Conservation (phyloP, 2,888 invertebrate species). For the Mesoligia furuncula region DNA sequence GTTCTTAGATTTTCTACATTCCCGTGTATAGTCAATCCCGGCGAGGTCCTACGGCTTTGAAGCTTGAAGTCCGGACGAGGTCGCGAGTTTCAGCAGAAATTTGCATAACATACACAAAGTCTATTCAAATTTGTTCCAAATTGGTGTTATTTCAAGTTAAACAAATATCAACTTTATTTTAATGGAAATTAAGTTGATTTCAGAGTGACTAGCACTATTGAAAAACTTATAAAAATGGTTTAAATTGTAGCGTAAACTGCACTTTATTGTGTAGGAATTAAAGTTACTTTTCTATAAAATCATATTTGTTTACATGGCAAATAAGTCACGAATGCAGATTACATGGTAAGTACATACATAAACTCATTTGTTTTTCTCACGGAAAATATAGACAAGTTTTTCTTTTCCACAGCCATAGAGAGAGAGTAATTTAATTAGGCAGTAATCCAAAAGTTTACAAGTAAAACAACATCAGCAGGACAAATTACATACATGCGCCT, state of each 20-base stretch:
- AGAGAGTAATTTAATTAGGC: conserved; percentile 1
- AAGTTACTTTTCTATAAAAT: too few species aligned
- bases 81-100: not conserved
- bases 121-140: too few species aligned
- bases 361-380: not conserved
- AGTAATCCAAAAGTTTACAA: not conserved
- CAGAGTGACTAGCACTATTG: too few species aligned
- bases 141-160: too few species aligned
- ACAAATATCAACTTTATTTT: too few species aligned
- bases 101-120: not conserved
- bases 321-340: too few species aligned
- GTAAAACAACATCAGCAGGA: not conserved
- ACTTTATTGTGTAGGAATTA: too few species aligned
- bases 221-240: too few species aligned
- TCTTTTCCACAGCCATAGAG: not conserved
- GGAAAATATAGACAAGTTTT: not conserved
- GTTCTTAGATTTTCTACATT: not conserved
- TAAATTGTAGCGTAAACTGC: too few species aligned
- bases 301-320: too few species aligned
- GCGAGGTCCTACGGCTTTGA: not conserved
- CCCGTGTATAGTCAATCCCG: not conserved
- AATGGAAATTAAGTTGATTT: too few species aligned
- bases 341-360: too few species aligned
- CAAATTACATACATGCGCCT: not conserved
- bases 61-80: not conserved